Evolutionary conservation across 2,888 invertebrate genomes (phyloP), one percentile per base, ranked within the genome.

Genomic region (Hydrotaea cyrtoneurina): DNA sequence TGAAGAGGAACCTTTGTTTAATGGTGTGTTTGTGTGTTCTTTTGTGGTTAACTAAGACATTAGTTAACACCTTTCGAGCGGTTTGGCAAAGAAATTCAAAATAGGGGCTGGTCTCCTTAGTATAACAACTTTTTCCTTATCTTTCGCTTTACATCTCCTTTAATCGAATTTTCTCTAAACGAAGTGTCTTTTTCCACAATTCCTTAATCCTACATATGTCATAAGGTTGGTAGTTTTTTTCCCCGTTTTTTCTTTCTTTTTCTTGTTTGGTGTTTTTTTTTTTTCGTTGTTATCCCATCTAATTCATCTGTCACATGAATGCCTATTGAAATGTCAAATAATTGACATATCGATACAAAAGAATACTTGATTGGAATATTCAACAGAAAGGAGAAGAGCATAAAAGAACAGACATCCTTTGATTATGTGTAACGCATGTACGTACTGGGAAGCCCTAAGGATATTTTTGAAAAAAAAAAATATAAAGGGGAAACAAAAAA

Each of bases 281-380:
- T 43, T 43, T 66, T 13, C 5, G 43, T 7, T 21, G 64, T 66
- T 23, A 69, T 46, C 69, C 69, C 10, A 46, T 46, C 5, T 19
- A 15, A 13, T 46, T 43, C 46, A 23, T n/a, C 39, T 69, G 69
- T 69, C 46, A 69, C 11, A 43, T 46, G 69, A 43, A 69, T 39
- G 43, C 23, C 21, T 39, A 69, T 43, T 46, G 69, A 69, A 46
- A 69, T 69, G 43, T 46, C 69, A 69, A 69, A 69, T 69, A 69
- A 23, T 46, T 69, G 69, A 69, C 69, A 69, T 69, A 69, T 69
- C 46, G 43, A 17, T 62, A 62, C 21, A 69, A 19, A 59, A 43
- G 69, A 69, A 39, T 8, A 23, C 23, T 39, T 66, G 69, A 46
- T 46, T 23, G 19, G 43, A 69, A 69, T 69, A 23, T 62, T 62